Conservation (phyloP, 2,888 invertebrate genomes). For the Brachypalpus laphriformis region DNA sequence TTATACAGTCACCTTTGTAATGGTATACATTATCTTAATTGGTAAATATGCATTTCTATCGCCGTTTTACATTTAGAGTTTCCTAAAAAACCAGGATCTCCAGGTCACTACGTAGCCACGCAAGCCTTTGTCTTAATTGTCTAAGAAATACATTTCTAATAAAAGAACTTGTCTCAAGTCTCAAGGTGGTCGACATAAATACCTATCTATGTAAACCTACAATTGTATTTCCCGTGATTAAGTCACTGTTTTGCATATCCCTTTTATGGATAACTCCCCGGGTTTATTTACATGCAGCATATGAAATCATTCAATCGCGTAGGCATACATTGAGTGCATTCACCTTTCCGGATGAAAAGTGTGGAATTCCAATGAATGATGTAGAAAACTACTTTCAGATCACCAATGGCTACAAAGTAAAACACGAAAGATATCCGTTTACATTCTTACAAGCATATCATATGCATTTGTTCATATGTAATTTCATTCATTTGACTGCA, state of each 20-base stretch:
- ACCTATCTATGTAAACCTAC: not conserved
- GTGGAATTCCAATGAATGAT: conserved; percentile 15
- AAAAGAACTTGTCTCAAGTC: too few species aligned
- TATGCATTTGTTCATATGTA: not conserved
- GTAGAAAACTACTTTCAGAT: conserved; percentile 30
- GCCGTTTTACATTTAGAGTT: too few species aligned
- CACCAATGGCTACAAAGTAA: not conserved
- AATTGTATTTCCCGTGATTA: not conserved
- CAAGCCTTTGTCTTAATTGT: too few species aligned
- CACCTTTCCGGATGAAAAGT: conserved; percentile 55
- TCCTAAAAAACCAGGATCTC: too few species aligned
- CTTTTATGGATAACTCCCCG: not conserved
- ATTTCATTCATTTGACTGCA: not conserved
- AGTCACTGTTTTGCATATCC: not conserved
- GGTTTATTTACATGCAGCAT: too few species aligned
- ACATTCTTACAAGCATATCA: conserved; percentile 22
- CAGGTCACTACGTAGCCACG: too few species aligned
- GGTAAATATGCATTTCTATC: too few species aligned
- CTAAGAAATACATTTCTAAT: too few species aligned
- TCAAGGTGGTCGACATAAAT: too few species aligned
- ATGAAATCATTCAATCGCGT: not conserved
- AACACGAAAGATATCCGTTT: conserved; percentile 62
- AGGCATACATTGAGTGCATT: conserved; percentile 36
- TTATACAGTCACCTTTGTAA: too few species aligned
- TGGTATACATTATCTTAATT: too few species aligned